Evolutionary conservation across 1,140 invertebrate genomes (phyloP).

Genomic region (Danaus melanippus): DNA sequence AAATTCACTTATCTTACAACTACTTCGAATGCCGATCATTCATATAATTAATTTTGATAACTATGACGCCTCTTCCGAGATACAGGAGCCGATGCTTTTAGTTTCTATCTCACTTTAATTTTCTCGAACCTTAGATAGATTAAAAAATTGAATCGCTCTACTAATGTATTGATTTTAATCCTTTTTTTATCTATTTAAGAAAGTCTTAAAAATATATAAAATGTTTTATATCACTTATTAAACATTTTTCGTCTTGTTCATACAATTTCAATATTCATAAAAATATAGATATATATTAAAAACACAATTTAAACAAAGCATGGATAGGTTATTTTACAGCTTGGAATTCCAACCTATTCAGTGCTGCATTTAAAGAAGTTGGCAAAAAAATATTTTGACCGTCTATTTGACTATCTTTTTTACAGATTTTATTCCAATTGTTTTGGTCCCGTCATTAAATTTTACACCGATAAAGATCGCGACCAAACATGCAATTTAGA

Average conservation of each 20-base stretch:
- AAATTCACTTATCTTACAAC: conserved; percentile 13
- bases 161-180: conserved; percentile 20
- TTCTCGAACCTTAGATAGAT: conserved; percentile 23
- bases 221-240: not conserved
- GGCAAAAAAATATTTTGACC: no score
- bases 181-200: conserved; percentile 7
- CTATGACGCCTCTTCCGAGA: conserved; percentile 51
- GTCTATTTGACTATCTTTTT: no score
- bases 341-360: no score
- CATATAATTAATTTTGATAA: conserved; percentile 66
- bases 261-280: no score
- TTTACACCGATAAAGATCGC: conserved; percentile 24
- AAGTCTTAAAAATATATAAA: not conserved
- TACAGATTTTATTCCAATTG: no score
- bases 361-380: no score
- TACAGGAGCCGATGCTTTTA: conserved; percentile 66
- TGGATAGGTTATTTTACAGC: no score
- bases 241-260: conserved; percentile 3
- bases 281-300: no score
- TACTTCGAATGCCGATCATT: conserved; percentile 49
- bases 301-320: no score
- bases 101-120: conserved; percentile 51
- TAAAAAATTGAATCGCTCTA: conserved; percentile 40
- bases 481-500: conserved; percentile 24
- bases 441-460: not conserved